Evolutionary conservation across 37 sponge, comb jelly and placozoan genomes (phyloP), one percentile per base, ranked within the genome.

Genomic region (Lycopodina hypogea): DNA sequence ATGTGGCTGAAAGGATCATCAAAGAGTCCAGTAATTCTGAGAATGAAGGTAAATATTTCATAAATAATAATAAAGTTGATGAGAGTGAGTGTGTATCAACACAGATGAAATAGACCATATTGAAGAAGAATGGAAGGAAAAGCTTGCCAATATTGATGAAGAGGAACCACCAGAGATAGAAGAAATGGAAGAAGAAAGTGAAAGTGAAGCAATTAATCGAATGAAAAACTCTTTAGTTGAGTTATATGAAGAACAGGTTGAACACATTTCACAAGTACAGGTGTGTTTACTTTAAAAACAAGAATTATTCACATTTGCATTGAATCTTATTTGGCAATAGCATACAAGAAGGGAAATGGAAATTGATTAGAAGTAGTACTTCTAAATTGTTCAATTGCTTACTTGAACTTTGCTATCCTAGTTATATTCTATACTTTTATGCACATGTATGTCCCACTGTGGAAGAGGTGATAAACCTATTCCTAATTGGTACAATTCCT

Each of bases 131-230:
- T 90, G 74, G 48, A 24, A 80, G 57, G 85, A 90, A 72, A 80
- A 79, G 69, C 30, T 87, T 61, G 86, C 90, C n/a, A 92, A 90
- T 66, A 82, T 93, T 60, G 88, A 90, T 24, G 87, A 87, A n/a
- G 98, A 94, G 70, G 90, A 85, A 48, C 57, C 78, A 36, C 87
- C 89, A 55, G 96, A 89, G 36, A 93, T 89, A 30, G 98, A 94
- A 71, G 93, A 76, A 12, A 86, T 93, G 38, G 90, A 84, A 36
- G 91, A 84, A 24, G 92, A 89, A 42, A 87, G 82, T 63, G 95
- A 97, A 41, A 72, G 11, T 36, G 92, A 84, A 12, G 95, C 92
- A n/a, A 70, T 19, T 34, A 90, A 94, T 48, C 81, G 98, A 74
- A 87, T 95, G 58, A 83, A 71, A 19, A 63, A 75, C 2, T 59